These are phyloP conservation scores for Aselliscus stoliczkanus DNA, from an alignment of 2,797 vertebrate genomes.

Conservation along the genomic window DNA sequence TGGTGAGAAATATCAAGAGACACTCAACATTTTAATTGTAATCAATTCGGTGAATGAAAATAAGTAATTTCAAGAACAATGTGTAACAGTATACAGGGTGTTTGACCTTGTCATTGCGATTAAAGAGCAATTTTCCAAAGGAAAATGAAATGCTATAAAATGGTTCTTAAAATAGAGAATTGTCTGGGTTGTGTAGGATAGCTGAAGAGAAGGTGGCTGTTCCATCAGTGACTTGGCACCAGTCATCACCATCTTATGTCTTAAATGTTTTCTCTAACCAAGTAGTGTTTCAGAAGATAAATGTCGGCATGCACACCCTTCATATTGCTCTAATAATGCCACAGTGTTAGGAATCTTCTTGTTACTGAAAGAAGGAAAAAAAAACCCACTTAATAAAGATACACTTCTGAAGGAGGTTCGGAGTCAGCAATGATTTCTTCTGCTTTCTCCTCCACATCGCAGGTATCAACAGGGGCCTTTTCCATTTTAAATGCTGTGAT, in stretches of 20 bases:
- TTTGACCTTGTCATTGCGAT: neutral
- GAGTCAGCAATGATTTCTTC: slow-evolving; percentile 86
- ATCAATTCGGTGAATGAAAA: neutral
- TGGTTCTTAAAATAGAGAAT: neutral
- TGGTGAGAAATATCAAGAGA: neutral
- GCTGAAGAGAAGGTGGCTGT: neutral
- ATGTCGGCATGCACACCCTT: neutral
- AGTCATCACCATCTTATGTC: neutral
- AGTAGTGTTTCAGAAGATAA: neutral
- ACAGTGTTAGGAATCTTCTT: neutral
- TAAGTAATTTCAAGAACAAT: neutral
- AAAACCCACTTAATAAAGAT: slow-evolving; percentile 81
- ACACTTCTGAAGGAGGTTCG: slow-evolving; percentile 84
- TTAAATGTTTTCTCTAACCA: neutral
- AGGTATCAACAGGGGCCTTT: slow-evolving; percentile 86
- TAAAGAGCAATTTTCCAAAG: neutral
- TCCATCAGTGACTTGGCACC: neutral
- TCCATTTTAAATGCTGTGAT: slow-evolving; percentile 93
- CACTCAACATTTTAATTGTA: neutral
- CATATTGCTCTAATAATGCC: neutral
- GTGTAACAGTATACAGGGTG: neutral
- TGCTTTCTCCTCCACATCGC: slow-evolving; percentile 82
- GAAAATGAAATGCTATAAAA: neutral
- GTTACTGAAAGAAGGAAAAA: neutral
- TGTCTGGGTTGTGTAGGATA: neutral